Evolutionary conservation across 2,888 invertebrate genomes (phyloP).

Genomic region (Mythimna impura): DNA sequence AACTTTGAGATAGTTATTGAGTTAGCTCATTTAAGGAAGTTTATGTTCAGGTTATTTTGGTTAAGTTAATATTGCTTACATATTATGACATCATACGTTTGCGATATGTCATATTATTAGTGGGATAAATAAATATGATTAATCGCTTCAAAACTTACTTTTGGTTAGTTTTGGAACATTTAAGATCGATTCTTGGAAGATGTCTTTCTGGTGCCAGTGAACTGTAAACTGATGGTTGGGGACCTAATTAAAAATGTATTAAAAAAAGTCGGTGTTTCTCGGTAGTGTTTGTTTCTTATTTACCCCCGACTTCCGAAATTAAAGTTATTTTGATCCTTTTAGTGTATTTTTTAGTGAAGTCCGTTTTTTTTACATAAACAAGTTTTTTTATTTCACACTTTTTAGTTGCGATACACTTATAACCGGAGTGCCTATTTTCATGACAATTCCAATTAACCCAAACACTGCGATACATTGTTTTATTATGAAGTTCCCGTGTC

Average conservation of each 20-base stretch:
- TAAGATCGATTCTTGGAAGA: background rate
- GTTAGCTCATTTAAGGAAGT: background rate
- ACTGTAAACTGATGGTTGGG: background rate
- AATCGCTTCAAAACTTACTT: background rate
- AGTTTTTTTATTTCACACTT: no score
- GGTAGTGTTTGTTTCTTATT: no score
- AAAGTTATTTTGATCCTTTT: no score
- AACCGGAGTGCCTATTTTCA: no score
- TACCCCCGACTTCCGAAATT: no score
- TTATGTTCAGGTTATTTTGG: constrained; percentile 1
- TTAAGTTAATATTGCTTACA: constrained; percentile 14
- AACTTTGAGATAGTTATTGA: background rate
- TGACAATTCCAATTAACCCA: no score
- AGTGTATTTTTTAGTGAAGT: no score
- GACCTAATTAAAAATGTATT: background rate
- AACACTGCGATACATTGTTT: no score
- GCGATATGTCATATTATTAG: constrained; percentile 2
- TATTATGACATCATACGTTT: constrained; percentile 4
- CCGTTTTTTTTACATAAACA: no score
- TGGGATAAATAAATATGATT: background rate
- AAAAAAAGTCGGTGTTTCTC: no score
- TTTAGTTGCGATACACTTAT: no score
- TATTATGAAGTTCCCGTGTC: no score
- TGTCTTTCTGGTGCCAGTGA: background rate
- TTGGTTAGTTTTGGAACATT: background rate